Evolutionary conservation across 2,888 invertebrate species (phyloP), one percentile per base, ranked within the genome.

Genomic region (Saturnia pavonia): DNA sequence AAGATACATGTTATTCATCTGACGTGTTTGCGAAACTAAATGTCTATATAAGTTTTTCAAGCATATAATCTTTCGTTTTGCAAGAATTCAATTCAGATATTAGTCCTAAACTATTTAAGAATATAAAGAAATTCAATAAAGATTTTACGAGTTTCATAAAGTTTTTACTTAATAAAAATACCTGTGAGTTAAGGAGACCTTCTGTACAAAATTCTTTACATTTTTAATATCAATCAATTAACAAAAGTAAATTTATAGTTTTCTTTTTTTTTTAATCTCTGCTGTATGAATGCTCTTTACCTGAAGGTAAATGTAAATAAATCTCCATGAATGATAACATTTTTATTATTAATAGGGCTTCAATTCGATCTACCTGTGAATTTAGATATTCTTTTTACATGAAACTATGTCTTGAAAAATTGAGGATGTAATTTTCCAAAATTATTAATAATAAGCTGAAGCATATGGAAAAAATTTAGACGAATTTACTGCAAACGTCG

Each of bases 151-250:
- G 12, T 57, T 57, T 27, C 4, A 57, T 57, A 27, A 57, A 57
- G 57, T 25, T 57, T 57, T 1, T 14, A 11, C 25, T 57, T 57
- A 25, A 25, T 25, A 25, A 57, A 57, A 57, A 57, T 57, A 57
- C 25, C 71, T 74, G 68, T 16, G 68, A 34, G 65, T n/a, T 68
- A 16, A 54, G 70, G 54, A 51, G 51, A 71, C 43, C 57, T 71
- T 27, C 67, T 34, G 4, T 0, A 27, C 12, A 25, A 4, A 57
- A 25, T 57, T 57, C 22, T 57, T 57, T 14, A 8, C 7, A 25
- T 14, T 57, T 57, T 57, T 57, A 14, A 25, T 27, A 25, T 27
- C 2, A 57, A 12, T 14, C 3, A 12, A 25, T 57, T 57, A 57
- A 57, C 12, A 57, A 54, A 22, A 54, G 0, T 51, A n/a, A 6